Conservation (phyloP, 2,888 invertebrate species). For the Automeris io region DNA sequence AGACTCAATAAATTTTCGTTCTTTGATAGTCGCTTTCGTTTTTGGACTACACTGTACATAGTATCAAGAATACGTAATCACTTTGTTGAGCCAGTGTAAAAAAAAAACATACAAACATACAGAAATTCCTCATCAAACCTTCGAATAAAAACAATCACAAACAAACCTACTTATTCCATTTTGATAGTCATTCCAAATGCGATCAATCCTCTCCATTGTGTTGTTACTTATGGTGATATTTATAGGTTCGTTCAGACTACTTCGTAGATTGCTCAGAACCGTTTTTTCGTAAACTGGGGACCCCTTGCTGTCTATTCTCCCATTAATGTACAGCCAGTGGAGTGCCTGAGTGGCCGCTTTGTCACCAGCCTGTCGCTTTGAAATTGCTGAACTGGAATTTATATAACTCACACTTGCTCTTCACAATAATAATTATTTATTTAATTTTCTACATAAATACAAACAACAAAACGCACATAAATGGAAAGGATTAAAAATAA, state of each 20-base stretch:
- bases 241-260: conserved; percentile 41
- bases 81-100: too few relatives aligned
- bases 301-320: conserved; percentile 63
- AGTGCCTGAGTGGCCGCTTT: conserved; percentile 74
- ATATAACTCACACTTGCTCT: too few relatives aligned
- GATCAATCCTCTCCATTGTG: conserved; percentile 48
- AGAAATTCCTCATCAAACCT: too few relatives aligned
- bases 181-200: conserved; percentile 61
- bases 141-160: not conserved
- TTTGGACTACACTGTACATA: too few relatives aligned
- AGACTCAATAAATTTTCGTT: too few relatives aligned
- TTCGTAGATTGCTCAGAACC: conserved; percentile 44
- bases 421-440: too few relatives aligned
- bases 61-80: too few relatives aligned
- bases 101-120: too few relatives aligned
- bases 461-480: too few relatives aligned
- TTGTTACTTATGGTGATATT: conserved; percentile 40
- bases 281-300: conserved; percentile 63
- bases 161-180: conserved; percentile 59
- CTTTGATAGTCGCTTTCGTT: too few relatives aligned
- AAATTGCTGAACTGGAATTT: conserved; percentile 51
- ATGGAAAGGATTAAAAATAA: too few relatives aligned
- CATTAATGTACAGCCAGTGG: conserved; percentile 67
- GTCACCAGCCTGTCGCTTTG: conserved; percentile 73
- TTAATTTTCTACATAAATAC: too few relatives aligned